A percentile compares a stretch with the other conserved stretches of the same genome.
These are phyloP conservation scores for Pogonus chalceus DNA, from an alignment of 1,140 invertebrate species.

Conservation along the genomic window DNA sequence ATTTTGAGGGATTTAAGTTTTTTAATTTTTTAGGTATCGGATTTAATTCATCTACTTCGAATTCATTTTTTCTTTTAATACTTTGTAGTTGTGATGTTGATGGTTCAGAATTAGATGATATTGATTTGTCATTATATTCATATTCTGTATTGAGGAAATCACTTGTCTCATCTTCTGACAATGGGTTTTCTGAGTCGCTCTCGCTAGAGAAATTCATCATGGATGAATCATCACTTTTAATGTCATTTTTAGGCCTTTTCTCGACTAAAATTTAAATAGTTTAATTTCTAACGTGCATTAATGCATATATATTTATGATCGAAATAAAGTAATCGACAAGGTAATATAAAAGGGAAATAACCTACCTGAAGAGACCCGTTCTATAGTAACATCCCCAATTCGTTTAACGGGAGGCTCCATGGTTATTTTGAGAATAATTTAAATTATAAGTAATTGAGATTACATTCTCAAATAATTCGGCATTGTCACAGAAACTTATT, in stretches of 20 bases:
- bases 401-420: slow-evolving; percentile 37
- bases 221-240: background rate
- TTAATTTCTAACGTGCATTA: too few species aligned
- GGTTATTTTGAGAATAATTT: background rate
- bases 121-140: too few species aligned
- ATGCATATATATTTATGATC: background rate
- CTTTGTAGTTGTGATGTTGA: background rate
- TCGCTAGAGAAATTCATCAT: background rate
- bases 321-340: background rate
- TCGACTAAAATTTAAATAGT: too few species aligned
- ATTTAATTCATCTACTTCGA: background rate
- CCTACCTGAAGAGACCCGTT: slow-evolving; percentile 34
- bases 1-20: too few species aligned
- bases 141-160: background rate
- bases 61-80: background rate
- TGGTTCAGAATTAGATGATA: too few species aligned
- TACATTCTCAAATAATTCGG: background rate
- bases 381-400: slow-evolving; percentile 44
- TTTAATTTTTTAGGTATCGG: background rate
- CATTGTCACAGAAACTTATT: background rate
- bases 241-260: background rate
- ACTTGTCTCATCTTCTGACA: background rate
- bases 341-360: background rate
- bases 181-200: background rate
- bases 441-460: background rate